Evolutionary conservation across 2,113 vertebrate genomes (phyloP).

Genomic region (Ascaphus truei): DNA sequence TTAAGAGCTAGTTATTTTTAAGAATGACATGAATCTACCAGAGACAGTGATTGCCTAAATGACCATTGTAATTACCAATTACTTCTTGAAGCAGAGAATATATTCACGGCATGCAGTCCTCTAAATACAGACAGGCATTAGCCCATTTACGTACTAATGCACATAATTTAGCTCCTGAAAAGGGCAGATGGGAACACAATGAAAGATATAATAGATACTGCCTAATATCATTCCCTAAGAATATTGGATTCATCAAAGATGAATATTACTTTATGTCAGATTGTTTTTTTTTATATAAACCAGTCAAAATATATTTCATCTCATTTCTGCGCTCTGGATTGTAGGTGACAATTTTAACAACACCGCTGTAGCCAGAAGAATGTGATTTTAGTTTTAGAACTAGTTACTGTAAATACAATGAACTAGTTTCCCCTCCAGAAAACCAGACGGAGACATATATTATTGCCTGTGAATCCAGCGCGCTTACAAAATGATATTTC

Average conservation of each 20-base stretch:
- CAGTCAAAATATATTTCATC: constrained; percentile 97
- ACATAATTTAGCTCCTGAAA: constrained; percentile 99
- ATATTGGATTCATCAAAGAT: constrained; percentile 99
- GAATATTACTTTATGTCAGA: constrained; percentile 99
- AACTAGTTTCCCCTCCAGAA: not conserved
- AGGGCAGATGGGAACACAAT: constrained; percentile 99
- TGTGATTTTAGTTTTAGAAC: constrained; percentile 31
- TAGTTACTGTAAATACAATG: constrained; percentile 10
- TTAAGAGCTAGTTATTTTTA: constrained; percentile 99
- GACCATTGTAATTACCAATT: constrained; percentile 99
- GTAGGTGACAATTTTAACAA: constrained; percentile 55
- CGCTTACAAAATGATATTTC: not conserved
- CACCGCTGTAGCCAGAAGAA: constrained; percentile 49
- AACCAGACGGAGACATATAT: not conserved
- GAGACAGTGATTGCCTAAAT: constrained; percentile 99
- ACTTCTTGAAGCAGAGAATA: constrained; percentile 99
- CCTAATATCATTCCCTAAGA: constrained; percentile 99
- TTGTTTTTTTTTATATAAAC: constrained; percentile 95
- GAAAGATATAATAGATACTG: constrained; percentile 99
- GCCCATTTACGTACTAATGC: constrained; percentile 99
- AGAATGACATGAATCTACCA: constrained; percentile 99
- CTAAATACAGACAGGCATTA: constrained; percentile 99
- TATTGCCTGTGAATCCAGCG: too few species aligned
- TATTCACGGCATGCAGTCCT: constrained; percentile 99
- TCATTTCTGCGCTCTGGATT: constrained; percentile 62